These are phyloP conservation scores for Chrysomela aeneicollis DNA, from an alignment of 2,888 invertebrate genomes.

Conservation along the genomic window DNA sequence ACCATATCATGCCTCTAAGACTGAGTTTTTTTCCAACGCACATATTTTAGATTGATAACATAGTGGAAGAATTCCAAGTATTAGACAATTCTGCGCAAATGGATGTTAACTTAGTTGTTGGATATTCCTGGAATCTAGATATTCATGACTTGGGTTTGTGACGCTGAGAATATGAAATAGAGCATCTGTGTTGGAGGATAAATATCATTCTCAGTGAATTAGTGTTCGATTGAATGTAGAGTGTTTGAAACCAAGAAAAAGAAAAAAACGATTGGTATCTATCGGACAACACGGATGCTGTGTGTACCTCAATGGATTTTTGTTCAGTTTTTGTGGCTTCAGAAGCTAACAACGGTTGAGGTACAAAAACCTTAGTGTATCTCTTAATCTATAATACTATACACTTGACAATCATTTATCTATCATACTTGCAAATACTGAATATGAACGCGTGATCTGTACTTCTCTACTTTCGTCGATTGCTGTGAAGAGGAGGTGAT, in stretches of 20 bases:
- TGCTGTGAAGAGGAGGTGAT: not conserved
- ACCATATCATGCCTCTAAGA: too few species aligned
- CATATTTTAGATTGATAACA: too few species aligned
- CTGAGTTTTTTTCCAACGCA: too few species aligned
- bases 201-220: too few species aligned
- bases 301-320: not conserved
- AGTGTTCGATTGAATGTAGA: too few species aligned
- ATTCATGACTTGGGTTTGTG: not conserved
- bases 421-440: slow-evolving; percentile 48
- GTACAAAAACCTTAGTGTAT: slow-evolving; percentile 40
- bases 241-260: not conserved
- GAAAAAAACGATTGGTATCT: not conserved
- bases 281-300: not conserved
- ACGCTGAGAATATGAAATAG: not conserved
- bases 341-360: slow-evolving; percentile 14
- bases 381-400: slow-evolving; percentile 54
- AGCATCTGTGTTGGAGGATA: not conserved
- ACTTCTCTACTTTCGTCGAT: slow-evolving; percentile 41
- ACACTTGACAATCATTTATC: slow-evolving; percentile 61
- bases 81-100: too few species aligned
- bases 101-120: too few species aligned
- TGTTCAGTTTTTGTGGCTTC: not conserved
- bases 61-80: too few species aligned
- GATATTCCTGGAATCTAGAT: too few species aligned
- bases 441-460: slow-evolving; percentile 49